phyloP scores from a whole-genome alignment of 2,888 invertebrate species.

The Camponotus fellah region DNA sequence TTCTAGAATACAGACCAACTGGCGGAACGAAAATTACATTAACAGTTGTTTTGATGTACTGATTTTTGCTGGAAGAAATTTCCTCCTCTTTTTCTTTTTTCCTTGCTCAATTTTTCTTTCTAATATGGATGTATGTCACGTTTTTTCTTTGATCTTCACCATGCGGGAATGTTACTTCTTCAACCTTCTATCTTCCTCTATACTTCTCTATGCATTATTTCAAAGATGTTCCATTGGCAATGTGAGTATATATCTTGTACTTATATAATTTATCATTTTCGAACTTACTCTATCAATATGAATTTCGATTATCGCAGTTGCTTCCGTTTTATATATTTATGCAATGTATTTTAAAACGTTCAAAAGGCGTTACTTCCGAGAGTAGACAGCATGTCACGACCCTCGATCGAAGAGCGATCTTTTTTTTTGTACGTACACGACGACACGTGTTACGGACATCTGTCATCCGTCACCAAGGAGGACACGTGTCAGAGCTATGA shows the following conservation, averaged over 20 bases:
- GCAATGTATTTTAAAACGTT: slow-evolving; percentile 28
- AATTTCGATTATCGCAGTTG: slow-evolving; percentile 1
- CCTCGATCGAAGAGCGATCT: slow-evolving; percentile 64
- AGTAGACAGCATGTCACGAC: slow-evolving; percentile 48
- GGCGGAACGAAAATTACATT: slow-evolving; percentile 32
- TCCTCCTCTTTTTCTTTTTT: neutral
- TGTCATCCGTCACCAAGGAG: slow-evolving; percentile 74
- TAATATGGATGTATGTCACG: slow-evolving; percentile 64
- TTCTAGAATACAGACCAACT: slow-evolving; percentile 3
- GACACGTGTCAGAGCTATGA: slow-evolving; percentile 79
- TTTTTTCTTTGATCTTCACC: slow-evolving; percentile 51
- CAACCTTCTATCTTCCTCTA: slow-evolving; percentile 31
- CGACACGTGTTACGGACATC: slow-evolving; percentile 74
- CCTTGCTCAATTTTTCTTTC: slow-evolving; percentile 32
- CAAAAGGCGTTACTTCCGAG: slow-evolving; percentile 50
- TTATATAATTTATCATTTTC: slow-evolving; percentile 15
- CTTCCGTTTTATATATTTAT: slow-evolving; percentile 44
- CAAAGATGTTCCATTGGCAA: slow-evolving; percentile 57
- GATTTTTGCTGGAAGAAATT: slow-evolving; percentile 13
- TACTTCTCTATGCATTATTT: slow-evolving; percentile 48
- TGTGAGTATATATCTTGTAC: neutral
- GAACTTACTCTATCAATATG: slow-evolving; percentile 9
- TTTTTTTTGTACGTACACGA: slow-evolving; percentile 57
- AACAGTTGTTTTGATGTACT: slow-evolving; percentile 28
- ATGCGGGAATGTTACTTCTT: slow-evolving; percentile 23